Percentiles rank a stretch among this genome's conserved stretches.
Evolutionary conservation across 2,797 vertebrate species (phyloP).

Genomic region (Calcarius lapponicus): DNA sequence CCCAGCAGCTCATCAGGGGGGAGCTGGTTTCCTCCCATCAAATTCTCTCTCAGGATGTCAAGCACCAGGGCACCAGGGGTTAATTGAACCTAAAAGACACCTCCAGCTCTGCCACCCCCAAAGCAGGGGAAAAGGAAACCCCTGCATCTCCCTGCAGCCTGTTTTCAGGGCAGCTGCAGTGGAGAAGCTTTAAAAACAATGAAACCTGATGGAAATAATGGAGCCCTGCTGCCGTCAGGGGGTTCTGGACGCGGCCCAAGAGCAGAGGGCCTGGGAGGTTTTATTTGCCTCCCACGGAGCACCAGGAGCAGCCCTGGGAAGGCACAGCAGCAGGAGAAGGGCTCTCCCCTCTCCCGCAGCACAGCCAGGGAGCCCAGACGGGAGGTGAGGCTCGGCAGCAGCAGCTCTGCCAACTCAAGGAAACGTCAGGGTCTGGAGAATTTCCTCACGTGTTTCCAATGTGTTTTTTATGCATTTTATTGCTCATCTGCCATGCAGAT

Average conservation of each 20-base stretch:
- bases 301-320: background rate
- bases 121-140: background rate
- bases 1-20: background rate
- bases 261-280: background rate
- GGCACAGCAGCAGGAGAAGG: background rate
- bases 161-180: background rate
- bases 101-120: background rate
- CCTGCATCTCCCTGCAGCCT: background rate
- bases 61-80: background rate
- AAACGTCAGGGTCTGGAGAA: conserved; percentile 78
- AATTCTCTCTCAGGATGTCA: background rate
- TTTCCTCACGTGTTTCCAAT: conserved; percentile 86
- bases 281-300: conserved; percentile 29
- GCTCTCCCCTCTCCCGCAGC: conserved; percentile 39
- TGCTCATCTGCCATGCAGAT: conserved; percentile 94
- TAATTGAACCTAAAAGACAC: background rate
- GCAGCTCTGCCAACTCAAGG: conserved; percentile 76
- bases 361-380: conserved; percentile 39
- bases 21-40: background rate
- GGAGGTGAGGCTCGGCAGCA: conserved; percentile 71
- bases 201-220: background rate
- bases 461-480: conserved; percentile 88
- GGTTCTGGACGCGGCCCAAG: background rate
- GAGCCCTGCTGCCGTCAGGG: background rate
- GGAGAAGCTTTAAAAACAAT: background rate